Evolutionary conservation across 2,113 vertebrate genomes (phyloP).

Genomic region (Neogale vison): DNA sequence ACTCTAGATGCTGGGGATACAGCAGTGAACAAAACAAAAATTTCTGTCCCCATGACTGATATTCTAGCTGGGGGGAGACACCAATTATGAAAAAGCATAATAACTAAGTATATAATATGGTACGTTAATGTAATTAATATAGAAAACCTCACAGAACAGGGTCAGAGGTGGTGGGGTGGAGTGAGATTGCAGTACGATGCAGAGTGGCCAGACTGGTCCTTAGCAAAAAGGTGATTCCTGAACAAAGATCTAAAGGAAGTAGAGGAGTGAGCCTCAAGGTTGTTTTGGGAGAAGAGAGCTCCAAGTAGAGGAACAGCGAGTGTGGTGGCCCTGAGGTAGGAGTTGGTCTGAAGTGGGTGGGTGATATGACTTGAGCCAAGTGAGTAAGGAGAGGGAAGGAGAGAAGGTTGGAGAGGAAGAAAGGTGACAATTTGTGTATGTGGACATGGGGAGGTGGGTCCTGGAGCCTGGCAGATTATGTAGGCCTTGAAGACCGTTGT

Average conservation of each 20-base stretch:
- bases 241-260: not conserved
- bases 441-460: not conserved
- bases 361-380: too few species aligned
- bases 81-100: not conserved
- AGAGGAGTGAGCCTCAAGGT: not conserved
- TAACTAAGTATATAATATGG: not conserved
- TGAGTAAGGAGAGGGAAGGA: not conserved
- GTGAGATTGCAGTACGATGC: not conserved
- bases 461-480: not conserved
- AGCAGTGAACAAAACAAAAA: not conserved
- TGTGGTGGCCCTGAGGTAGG: not conserved
- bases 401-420: not conserved
- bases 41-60: not conserved
- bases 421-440: not conserved
- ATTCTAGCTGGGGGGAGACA: not conserved
- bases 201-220: not conserved
- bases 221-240: not conserved
- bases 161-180: not conserved
- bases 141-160: not conserved
- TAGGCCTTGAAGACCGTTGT: not conserved
- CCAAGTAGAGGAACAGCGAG: not conserved
- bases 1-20: not conserved
- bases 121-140: not conserved
- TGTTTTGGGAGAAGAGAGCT: not conserved
- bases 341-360: not conserved